Evolutionary conservation across 2,113 vertebrate species (phyloP), one percentile per base, ranked within the genome.

Genomic region (Phylloscopus trochiloides): DNA sequence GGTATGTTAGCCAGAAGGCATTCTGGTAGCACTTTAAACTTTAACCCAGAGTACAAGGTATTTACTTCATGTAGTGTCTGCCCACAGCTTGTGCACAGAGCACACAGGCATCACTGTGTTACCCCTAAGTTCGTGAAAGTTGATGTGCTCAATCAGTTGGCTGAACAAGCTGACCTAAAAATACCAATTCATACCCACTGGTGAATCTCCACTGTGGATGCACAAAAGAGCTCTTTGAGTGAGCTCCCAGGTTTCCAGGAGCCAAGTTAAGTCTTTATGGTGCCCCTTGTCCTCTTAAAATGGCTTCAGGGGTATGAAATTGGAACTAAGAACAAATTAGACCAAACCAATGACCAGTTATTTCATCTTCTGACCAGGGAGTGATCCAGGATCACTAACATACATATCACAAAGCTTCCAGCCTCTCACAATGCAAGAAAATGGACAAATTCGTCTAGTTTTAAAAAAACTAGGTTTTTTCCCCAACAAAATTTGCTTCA

Each of bases 21-120:
- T 89, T 95, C 91, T 74, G 70, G 78, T 95, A 76, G 67, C 11
- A 26, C 86, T 88, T 95, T 73, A 90, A 89, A 86, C 58, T 81
- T 96, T 90, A 67, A 76, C 85, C 59, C 78, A 51, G 55, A 95
- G 31, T 14, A 71, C 55, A 57, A 81, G 70, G 14, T 92, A 76
- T 86, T 93, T 94, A 38, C 28, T 82, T 90, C 47, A 38, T 16
- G 29, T 66, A 10, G 8, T 51, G 17, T 26, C 36, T 66, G 54
- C 72, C 75, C 6, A 3, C 31, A 66, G 32, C 18, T 50, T 40
- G 32, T 77, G 55, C 42, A 34, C 31, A 55, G 65, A 85, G 52
- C 61, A 96, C 91, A 92, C 43, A 86, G 54, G 28, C 61, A 34
- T 48, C 75, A 28, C 67, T 93, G 32, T 93, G 65, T 58, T 86